Base-by-base conservation (phyloP, 2,888 invertebrate genomes). In the Homarus gammarus region DNA sequence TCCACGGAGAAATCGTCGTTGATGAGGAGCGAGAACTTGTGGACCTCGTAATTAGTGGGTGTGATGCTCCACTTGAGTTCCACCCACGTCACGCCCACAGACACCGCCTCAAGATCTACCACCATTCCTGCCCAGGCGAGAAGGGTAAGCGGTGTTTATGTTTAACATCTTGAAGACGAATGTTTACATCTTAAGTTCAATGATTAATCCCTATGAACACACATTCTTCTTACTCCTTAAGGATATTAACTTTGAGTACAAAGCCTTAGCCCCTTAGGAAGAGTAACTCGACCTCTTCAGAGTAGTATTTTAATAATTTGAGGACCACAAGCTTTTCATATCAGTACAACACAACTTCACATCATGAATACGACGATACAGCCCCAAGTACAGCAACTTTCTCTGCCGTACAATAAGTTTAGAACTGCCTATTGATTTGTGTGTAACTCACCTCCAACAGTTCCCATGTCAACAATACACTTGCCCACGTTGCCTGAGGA, bases 401-500 rank as follows among this genome's bases (percentile, higher is more conserved):
- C n/a, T n/a, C n/a, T n/a, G n/a, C n/a, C n/a, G n/a, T n/a, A n/a
- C n/a, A n/a, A n/a, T n/a, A n/a, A n/a, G n/a, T n/a, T n/a, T n/a
- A n/a, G n/a, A n/a, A n/a, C n/a, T n/a, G n/a, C n/a, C n/a, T 27
- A 1, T 31, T 31, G 10, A 33, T 38, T 38, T 36, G n/a, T 1
- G 22, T n/a, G 33, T 1, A 0, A 84, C 84, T 84, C 10, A 89
- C 89, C 89, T 84, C 89, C 89, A 22, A 84, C 40, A 3, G 70
- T 49, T 15, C 89, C 89, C 89, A 89, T 89, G 36, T 89, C 84
- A 33, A 89, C 78, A 27, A n/a, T 6, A 79, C 89, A 89, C 77
- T 84, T 89, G 51, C 89, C 89, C 61, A 89, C 79, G 72, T 89
- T 89, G 68, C 89, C 89, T 18, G 44, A n/a, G 0, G 36, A 44